Percentiles rank a stretch among this genome's conserved stretches.
These are phyloP conservation scores for Sinotaia quadrata DNA, from an alignment of 2,888 invertebrate genomes.

Conservation along the genomic window DNA sequence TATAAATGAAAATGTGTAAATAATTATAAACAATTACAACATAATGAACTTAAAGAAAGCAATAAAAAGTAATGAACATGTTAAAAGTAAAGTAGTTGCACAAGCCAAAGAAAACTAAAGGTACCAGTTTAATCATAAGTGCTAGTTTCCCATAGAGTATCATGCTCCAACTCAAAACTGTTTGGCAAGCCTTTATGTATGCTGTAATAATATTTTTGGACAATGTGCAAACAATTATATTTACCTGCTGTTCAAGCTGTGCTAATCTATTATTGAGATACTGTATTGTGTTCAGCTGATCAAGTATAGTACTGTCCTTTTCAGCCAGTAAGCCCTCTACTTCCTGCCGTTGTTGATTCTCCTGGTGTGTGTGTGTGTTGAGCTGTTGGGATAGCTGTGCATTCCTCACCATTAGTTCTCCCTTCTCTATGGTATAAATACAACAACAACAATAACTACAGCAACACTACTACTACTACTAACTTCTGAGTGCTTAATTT, in stretches of 20 bases:
- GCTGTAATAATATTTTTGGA: too few relatives aligned
- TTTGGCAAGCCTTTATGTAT: too few relatives aligned
- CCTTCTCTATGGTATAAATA: conserved; percentile 64
- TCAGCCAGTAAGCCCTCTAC: conserved; percentile 39
- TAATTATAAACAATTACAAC: too few relatives aligned
- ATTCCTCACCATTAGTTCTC: conserved; percentile 66
- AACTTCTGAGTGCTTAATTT: neutral
- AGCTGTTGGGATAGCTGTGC: conserved; percentile 68
- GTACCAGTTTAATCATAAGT: too few relatives aligned
- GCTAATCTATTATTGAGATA: conserved; percentile 36
- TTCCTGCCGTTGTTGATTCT: conserved; percentile 72
- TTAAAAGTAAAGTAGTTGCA: too few relatives aligned
- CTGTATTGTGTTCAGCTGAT: conserved; percentile 40
- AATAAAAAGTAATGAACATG: too few relatives aligned
- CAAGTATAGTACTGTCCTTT: conserved; percentile 30
- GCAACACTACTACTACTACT: neutral
- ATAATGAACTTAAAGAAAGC: too few relatives aligned
- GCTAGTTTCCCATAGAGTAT: too few relatives aligned
- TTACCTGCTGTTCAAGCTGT: conserved; percentile 41
- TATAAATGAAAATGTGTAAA: too few relatives aligned
- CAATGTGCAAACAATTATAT: too few relatives aligned
- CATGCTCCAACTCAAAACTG: too few relatives aligned
- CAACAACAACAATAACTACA: neutral
- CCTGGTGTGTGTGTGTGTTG: conserved; percentile 79
- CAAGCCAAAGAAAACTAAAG: too few relatives aligned